Conservation (phyloP, 1,140 invertebrate genomes). For the Ips nitidus region DNA sequence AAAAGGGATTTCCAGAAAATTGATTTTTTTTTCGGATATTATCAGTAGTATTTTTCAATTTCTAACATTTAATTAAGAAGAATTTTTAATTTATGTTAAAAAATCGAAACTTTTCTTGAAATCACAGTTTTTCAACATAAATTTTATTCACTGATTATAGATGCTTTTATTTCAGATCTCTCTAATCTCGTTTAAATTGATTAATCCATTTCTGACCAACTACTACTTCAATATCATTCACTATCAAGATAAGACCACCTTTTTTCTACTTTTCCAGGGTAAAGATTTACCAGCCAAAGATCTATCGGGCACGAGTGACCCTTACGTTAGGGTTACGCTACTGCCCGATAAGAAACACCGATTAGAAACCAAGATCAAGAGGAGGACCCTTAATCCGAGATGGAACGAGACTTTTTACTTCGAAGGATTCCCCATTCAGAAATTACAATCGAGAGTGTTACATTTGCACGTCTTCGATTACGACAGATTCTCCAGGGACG, state of each 20-base stretch:
- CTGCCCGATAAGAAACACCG: conserved; percentile 95
- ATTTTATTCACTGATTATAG: background rate
- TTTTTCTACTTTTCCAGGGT: conserved; percentile 61
- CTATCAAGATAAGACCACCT: too few species aligned
- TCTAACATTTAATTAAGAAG: too few species aligned
- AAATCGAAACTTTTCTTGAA: background rate
- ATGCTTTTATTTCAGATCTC: background rate
- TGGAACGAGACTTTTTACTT: conserved; percentile 99
- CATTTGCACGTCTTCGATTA: conserved; percentile 96
- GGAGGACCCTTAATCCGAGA: conserved; percentile 90
- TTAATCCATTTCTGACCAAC: too few species aligned
- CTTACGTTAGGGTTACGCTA: conserved; percentile 88
- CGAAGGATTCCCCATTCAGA: conserved; percentile 93
- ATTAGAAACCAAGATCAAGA: conserved; percentile 95
- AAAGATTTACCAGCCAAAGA: conserved; percentile 94
- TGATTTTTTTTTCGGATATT: too few species aligned
- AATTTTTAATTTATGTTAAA: background rate
- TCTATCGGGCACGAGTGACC: conserved; percentile 90
- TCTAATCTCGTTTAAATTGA: background rate
- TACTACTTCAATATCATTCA: too few species aligned
- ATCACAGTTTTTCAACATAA: background rate
- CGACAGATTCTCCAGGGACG: conserved; percentile 91
- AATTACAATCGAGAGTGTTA: conserved; percentile 86
- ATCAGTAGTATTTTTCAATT: too few species aligned
- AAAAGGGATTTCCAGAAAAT: too few species aligned